Percentiles rank a stretch among this genome's conserved stretches.
Conservation (phyloP, 2,797 vertebrate genomes). For the Megaceryle alcyon region DNA sequence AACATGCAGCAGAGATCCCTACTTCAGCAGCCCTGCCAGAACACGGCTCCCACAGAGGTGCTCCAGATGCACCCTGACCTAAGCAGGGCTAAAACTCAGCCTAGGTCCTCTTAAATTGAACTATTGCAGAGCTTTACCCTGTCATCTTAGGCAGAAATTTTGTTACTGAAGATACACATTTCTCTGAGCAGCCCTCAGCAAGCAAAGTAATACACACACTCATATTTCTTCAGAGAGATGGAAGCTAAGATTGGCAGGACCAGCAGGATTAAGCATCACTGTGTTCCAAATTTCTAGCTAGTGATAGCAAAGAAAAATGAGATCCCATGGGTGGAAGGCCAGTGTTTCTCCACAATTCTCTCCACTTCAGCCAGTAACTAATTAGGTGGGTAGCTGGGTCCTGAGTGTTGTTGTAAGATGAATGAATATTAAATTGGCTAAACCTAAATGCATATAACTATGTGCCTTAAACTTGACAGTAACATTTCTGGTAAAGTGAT, state of each 20-base stretch:
- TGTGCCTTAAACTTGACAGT: neutral
- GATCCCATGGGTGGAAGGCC: conserved; percentile 15
- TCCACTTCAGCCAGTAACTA: neutral
- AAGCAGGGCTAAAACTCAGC: neutral
- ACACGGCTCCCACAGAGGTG: neutral
- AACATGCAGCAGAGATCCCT: accelerated
- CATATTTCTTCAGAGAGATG: neutral
- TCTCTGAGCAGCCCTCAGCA: neutral
- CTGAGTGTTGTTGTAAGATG: neutral
- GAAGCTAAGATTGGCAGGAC: neutral
- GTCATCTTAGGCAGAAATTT: neutral
- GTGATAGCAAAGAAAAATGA: neutral
- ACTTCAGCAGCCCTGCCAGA: neutral
- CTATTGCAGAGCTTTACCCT: neutral
- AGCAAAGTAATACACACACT: neutral
- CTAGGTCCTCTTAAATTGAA: neutral
- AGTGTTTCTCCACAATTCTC: neutral
- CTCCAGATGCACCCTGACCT: neutral
- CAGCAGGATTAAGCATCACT: neutral
- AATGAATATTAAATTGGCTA: neutral
- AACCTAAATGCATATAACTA: neutral
- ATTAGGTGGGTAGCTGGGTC: neutral
- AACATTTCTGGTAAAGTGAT: neutral
- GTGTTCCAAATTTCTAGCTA: neutral
- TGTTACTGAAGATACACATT: neutral